Conservation (phyloP, 2,888 invertebrate species). For the Archips xylosteana region DNA sequence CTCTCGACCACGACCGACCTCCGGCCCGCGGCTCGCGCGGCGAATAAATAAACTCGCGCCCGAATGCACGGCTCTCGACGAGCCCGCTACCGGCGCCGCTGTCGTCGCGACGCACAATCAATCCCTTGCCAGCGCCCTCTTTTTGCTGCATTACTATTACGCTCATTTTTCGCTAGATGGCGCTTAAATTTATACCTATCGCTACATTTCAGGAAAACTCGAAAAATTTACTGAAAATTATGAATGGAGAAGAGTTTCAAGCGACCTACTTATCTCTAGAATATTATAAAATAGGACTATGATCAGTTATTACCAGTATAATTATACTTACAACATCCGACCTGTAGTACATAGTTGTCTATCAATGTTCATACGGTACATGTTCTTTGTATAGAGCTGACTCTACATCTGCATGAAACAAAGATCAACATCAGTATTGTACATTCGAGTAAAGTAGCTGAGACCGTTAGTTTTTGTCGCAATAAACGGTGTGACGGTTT, state of each 20-base stretch:
- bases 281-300: too few relatives aligned
- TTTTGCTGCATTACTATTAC: neutral
- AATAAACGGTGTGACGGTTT: too few relatives aligned
- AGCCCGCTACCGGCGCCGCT: constrained; percentile 43
- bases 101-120: constrained; percentile 52
- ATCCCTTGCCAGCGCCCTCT: constrained; percentile 45
- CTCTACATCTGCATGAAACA: too few relatives aligned
- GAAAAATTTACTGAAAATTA: neutral
- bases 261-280: neutral
- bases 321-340: too few relatives aligned
- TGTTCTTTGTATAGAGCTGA: too few relatives aligned
- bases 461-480: too few relatives aligned
- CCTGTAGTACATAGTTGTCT: too few relatives aligned
- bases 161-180: constrained; percentile 44
- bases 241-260: neutral
- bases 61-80: constrained; percentile 50
- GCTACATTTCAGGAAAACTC: neutral
- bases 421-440: too few relatives aligned
- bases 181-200: constrained; percentile 18
- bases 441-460: too few relatives aligned
- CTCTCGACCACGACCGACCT: constrained; percentile 79
- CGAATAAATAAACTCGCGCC: constrained; percentile 69
- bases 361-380: too few relatives aligned
- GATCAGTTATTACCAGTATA: too few relatives aligned
- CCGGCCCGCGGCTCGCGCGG: constrained; percentile 85